phyloP scores from a whole-genome alignment of 2,113 vertebrate species.

The Onychorhynchus coronatus region DNA sequence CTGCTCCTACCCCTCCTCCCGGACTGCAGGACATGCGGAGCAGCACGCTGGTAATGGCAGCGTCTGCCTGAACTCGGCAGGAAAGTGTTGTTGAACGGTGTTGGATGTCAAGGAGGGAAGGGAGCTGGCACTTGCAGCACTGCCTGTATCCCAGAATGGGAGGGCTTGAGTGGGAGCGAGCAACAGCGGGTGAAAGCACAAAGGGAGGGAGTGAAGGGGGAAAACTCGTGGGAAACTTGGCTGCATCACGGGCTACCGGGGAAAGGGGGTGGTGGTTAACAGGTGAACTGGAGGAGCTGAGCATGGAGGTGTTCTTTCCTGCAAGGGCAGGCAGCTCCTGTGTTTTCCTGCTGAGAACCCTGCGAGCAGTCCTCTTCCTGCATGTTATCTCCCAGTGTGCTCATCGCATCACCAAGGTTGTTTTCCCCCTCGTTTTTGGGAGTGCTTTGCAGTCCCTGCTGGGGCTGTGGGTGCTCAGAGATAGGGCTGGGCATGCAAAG shows the following conservation, averaged over 20 bases:
- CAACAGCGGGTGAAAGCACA: not conserved
- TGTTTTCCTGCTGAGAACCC: not conserved
- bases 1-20: not conserved
- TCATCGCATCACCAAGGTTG: accelerated
- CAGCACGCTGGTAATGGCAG: constrained; percentile 52
- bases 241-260: not conserved
- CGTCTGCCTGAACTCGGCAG: constrained; percentile 9
- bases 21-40: constrained; percentile 9
- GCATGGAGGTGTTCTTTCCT: accelerated
- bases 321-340: not conserved
- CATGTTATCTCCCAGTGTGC: not conserved
- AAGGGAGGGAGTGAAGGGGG: not conserved
- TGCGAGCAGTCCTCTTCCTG: not conserved
- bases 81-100: constrained; percentile 51
- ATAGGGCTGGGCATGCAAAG: not conserved
- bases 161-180: not conserved
- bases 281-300: not conserved
- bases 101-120: constrained; percentile 46
- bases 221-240: not conserved
- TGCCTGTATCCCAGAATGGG: not conserved
- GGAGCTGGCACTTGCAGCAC: not conserved
- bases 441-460: not conserved
- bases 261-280: not conserved
- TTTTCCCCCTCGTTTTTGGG: not conserved
- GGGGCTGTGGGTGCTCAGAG: not conserved